Evolutionary conservation across 2,113 vertebrate genomes (phyloP), one percentile per base, ranked within the genome.

Genomic region (Carassius auratus): DNA sequence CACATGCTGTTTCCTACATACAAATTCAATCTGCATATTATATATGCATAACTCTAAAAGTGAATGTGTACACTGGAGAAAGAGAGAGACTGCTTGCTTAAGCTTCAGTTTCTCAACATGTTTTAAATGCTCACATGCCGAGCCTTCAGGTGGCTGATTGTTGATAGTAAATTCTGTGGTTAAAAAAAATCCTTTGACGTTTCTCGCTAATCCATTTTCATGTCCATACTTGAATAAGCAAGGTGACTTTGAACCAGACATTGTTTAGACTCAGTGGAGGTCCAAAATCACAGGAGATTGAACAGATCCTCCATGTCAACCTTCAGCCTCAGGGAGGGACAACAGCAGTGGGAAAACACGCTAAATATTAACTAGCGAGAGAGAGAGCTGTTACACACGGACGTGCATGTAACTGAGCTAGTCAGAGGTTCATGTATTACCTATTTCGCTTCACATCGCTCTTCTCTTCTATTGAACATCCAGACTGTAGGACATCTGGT

Each of bases 301-400:
- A 83, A 74, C 50, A 59, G 30, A 78, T 9, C 55, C 76, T 59
- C 6, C 33, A 61, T 14, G 14, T 42, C 50, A 74, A 83, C 81
- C 81, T 83, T 83, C 68, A 83, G 81, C 50, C 81, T 83, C 50
- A 59, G 30, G 30, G 50, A 74, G 68, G n/a, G 38, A 66, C 38
- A 82, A 82, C 80, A 82, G 17, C 80, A 80, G 77, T 1, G 13
- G 21, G 23, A 55, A 33, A 52, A 83, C 50, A 59, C 17, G 59
- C 66, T 83, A 83, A 83, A 83, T 42, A 83, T 83, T 83, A 83
- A 83, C 68, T 68, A 73, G 81, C 13, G 19, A 8, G 30, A 83
- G 81, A 71, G 23, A 73, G 62, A 69, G 19, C 10, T 8, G 19
- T 83, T 83, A 83, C 50, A 52, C 59, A 73, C 73, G 81, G 0